Base-by-base conservation (phyloP, 92 coral and sea anemone genomes). In the Muricea muricata region DNA sequence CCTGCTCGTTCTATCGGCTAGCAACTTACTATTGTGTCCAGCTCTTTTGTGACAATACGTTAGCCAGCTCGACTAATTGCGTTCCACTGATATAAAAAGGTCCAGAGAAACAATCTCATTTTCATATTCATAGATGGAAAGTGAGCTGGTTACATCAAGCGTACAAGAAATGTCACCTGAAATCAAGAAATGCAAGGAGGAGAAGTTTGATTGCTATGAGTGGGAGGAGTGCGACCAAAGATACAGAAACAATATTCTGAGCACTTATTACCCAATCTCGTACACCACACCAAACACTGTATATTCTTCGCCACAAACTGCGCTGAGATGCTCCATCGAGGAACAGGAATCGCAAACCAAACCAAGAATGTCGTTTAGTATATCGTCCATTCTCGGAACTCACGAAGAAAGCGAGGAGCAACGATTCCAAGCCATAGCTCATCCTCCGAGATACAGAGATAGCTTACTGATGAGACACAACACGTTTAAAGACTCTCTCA, bases 1-100 rank as follows among this genome's bases (percentile, higher is more conserved):
- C 10, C 54, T 4, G 55, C 70, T 32, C 83, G 37, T 29, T 50
- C 21, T 30, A 58, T 78, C 54, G 70, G 83, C 83, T 78, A 78
- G 83, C 71, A 78, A 78, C 83, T 56, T 57, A 56, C 54, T 41
- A 78, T 78, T 78, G 83, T 78, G 56, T 45, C 6, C 32, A 25
- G 14, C 41, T 48, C 80, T 50, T 75, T 75, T 75, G 80, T 75
- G 65, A 47, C 71, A 78, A 78, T 76, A 76, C 42, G 20, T 3
- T 41, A n/a, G 83, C 71, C 18, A 25, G 17, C 33, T 56, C 32
- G n/a, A 14, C 23, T 42, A 37, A 78, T 52, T 78, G 24, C 35
- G 50, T 32, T 30, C 69, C 56, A 24, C 30, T 26, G 20, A 34
- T 78, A 78, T 78, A 78, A 56, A 78, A 17, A 14, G n/a, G n/a